Conservation (phyloP, 2,113 vertebrate genomes). For the Indicator maculatus region DNA sequence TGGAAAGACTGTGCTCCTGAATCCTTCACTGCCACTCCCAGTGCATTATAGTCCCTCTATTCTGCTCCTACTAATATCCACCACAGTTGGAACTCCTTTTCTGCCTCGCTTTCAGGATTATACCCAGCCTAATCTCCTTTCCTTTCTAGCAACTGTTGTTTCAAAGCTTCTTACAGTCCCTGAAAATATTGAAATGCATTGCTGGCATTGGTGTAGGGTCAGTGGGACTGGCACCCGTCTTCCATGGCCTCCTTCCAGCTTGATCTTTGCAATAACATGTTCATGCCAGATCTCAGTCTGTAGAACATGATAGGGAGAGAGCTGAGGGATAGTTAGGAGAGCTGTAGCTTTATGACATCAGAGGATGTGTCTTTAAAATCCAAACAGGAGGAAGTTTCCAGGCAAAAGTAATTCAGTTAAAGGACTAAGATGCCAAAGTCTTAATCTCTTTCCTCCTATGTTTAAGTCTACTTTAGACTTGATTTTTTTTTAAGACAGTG, state of each 20-base stretch:
- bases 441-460: not conserved
- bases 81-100: not conserved
- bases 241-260: not conserved
- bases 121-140: not conserved
- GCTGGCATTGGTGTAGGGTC: not conserved
- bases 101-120: not conserved
- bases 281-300: not conserved
- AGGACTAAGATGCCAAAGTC: not conserved
- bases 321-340: not conserved
- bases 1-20: no score
- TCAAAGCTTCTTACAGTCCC: not conserved
- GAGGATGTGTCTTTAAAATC: not conserved
- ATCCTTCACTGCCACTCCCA: no score
- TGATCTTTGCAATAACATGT: not conserved
- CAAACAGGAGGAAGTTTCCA: not conserved
- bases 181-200: not conserved
- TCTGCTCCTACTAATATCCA: not conserved
- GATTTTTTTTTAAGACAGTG: not conserved
- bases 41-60: not conserved
- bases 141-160: not conserved
- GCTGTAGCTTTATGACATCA: not conserved
- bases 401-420: not conserved
- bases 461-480: not conserved
- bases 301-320: not conserved
- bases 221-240: not conserved